A percentile compares a stretch with the other conserved stretches of the same genome.
phyloP scores from a whole-genome alignment of 2,888 invertebrate species.

The Sinelater perroti region DNA sequence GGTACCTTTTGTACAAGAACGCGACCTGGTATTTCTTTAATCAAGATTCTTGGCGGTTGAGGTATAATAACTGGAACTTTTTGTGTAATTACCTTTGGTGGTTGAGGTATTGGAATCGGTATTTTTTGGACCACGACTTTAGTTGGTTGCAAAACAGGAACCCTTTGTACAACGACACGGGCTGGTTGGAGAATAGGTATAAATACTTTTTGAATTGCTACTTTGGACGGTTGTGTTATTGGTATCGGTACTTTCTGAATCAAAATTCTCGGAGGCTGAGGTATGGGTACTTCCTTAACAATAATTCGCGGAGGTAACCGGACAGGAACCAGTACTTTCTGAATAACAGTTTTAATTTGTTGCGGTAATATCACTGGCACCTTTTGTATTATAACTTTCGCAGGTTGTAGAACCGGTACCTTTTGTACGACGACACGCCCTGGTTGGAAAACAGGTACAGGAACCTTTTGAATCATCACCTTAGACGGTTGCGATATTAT shows the following conservation, averaged over 20 bases:
- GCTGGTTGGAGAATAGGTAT: neutral
- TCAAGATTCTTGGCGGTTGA: neutral
- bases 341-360: too few species aligned
- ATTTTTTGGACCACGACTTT: constrained; percentile 14
- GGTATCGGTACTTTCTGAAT: constrained; percentile 5
- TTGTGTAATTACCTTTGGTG: constrained; percentile 1
- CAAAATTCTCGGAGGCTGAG: constrained; percentile 6
- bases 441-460: constrained; percentile 6
- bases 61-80: constrained; percentile 11
- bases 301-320: neutral
- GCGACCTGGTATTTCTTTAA: neutral
- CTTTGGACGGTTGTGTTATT: constrained; percentile 15
- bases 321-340: too few species aligned
- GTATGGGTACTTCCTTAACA: neutral
- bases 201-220: constrained; percentile 10
- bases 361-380: constrained; percentile 19
- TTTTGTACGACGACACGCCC: constrained; percentile 12
- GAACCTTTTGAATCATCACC: too few species aligned
- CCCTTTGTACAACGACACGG: neutral
- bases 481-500: too few species aligned
- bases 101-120: constrained; percentile 5
- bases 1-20: constrained; percentile 6
- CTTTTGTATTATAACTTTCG: constrained; percentile 15
- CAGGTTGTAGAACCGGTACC: constrained; percentile 14
- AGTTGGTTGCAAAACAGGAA: constrained; percentile 14